Base-by-base conservation (phyloP, 2,113 vertebrate species). In the Tachuris rubrigastra region DNA sequence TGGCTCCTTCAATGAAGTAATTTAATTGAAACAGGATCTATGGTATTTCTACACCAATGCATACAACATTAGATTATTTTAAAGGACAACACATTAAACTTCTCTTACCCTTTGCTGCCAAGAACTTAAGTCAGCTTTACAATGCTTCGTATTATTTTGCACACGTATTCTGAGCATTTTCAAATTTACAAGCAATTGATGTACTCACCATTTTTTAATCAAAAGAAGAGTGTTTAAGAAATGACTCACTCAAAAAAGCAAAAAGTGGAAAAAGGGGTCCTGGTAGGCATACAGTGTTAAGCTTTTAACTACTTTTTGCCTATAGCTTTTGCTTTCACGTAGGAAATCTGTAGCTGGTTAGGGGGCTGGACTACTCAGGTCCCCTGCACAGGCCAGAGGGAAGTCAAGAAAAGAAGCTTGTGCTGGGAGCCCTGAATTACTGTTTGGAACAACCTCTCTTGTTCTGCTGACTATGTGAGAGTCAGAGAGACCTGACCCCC, bases 11-110 rank as follows among this genome's bases (percentile, higher is more conserved):
- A 74, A 25, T 84, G 73, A 93, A 94, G 56, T 50, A 0, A 60
- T 83, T 82, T 77, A 82, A 85, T 42, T 90, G 60, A 76, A 95
- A 95, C 31, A 63, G 50, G 28, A 78, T 89, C 50, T 75, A 41
- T 47, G 67, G 31, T 74, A 76, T 92, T 94, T 90, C 79, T 74
- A 59, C 41, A 88, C 19, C 39, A 76, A 27, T 0, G 2, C 27
- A 37, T 37, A 35, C 30, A 72, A 47, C 17, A 24, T 79, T 56
- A 69, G 14, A 14, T 79, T 76, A 30, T 84, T 79, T 73, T 44
- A n/a, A 69, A 69, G 46, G 42, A 85, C 33, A 71, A 33, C 14
- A 28, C 1, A 2, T 52, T 91, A 67, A 76, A 59, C 33, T 84
- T 33, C 56, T 81, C 25, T 8, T 62, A 39, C 9, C 35, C 77